Base-by-base conservation (phyloP, 2,888 invertebrate genomes). In the Entomobrya proxima region DNA sequence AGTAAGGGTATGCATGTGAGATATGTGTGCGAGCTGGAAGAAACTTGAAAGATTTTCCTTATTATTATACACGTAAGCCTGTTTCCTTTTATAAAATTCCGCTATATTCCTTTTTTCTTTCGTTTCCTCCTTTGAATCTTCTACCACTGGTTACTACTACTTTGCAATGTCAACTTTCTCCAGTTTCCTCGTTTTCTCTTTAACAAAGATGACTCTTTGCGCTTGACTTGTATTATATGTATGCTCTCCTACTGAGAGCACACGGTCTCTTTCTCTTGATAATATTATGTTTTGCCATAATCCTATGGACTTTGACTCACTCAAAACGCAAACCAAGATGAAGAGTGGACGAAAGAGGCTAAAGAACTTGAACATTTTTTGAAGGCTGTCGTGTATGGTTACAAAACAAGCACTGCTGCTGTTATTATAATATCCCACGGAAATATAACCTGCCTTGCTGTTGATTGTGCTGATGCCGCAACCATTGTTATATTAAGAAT, bases 111-210 rank as follows among this genome's bases (percentile, higher is more conserved):
- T 32, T 44, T 44, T 32, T 37, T 21, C 50, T 75, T 27, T 55
- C 24, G 27, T 15, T 11, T 21, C 15, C 47, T 61, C 64, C n/a
- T 67, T 58, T 61, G 32, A 40, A 61, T 40, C 44, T 44, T 37
- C 44, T 47, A 15, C 32, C 35, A 3, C 74, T 52, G n/a, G 47
- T 72, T n/a, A n/a, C 13, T 13, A 24, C 61, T 58, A 30, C 58
- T 61, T 67, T 79, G 50, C 79, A 67, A 67, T 67, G 79, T 79
- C 79, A 79, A 79, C 79, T 69, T 67, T 79, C 79, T 79, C 79
- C 52, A 30, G 32, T 58, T 79, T 67, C 27, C n/a, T 35, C 35
- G 37, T 40, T 18, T 55, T 58, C 35, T 35, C 18, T 74, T 4
- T 47, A 74, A 74, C 47, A 47, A 74, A 74, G 50, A 74, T 47